Evolutionary conservation across 2,888 invertebrate species (phyloP).

Genomic region (Drosophila fungiperda): DNA sequence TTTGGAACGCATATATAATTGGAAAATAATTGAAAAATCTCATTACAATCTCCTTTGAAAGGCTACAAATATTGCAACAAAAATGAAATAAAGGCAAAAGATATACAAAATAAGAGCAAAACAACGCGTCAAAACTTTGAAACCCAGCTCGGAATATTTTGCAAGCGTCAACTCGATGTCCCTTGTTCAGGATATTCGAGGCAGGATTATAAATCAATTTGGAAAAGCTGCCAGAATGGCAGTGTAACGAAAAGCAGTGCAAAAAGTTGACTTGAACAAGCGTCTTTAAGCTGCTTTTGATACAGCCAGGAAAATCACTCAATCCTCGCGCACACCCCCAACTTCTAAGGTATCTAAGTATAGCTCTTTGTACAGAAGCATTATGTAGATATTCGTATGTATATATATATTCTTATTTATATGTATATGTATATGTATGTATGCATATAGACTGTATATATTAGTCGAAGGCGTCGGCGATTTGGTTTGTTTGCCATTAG

Average conservation of each 20-base stretch:
- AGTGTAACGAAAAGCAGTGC: slow-evolving; percentile 61
- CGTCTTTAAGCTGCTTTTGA: slow-evolving; percentile 74
- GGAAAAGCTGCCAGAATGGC: slow-evolving; percentile 56
- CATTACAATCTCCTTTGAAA: slow-evolving; percentile 55
- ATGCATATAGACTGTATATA: slow-evolving; percentile 14
- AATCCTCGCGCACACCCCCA: neutral
- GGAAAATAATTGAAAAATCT: slow-evolving; percentile 76
- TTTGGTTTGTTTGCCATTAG: slow-evolving; percentile 78
- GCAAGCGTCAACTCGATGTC: slow-evolving; percentile 13
- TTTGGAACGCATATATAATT: slow-evolving; percentile 72
- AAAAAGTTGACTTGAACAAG: slow-evolving; percentile 47
- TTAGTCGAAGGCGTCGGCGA: slow-evolving; percentile 64
- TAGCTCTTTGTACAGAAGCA: slow-evolving; percentile 31
- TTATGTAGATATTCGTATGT: slow-evolving; percentile 33
- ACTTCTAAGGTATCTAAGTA: slow-evolving; percentile 42
- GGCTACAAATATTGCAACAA: slow-evolving; percentile 7
- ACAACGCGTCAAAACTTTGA: slow-evolving; percentile 37
- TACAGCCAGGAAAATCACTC: slow-evolving; percentile 34
- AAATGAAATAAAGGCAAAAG: neutral
- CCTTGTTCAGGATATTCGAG: slow-evolving; percentile 53
- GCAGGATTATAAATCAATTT: slow-evolving; percentile 80
- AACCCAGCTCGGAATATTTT: slow-evolving; percentile 20
- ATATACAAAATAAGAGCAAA: slow-evolving; percentile 1
- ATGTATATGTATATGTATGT: neutral
- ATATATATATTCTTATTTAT: slow-evolving; percentile 1